Conservation (phyloP, 2,888 invertebrate genomes). For the Cremastinae sp. region DNA sequence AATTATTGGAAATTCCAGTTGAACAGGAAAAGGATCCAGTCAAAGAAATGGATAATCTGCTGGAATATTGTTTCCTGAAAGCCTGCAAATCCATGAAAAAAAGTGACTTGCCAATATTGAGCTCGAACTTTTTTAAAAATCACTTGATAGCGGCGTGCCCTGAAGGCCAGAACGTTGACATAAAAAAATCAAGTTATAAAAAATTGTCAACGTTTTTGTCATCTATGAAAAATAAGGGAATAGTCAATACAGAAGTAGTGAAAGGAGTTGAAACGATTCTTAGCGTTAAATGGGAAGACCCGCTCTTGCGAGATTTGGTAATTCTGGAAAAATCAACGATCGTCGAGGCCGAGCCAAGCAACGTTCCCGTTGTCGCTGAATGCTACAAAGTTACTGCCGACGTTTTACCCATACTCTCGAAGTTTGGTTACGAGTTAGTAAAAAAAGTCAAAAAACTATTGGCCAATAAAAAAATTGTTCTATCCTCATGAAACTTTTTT, state of each 20-base stretch:
- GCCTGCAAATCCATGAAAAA: conserved; percentile 89
- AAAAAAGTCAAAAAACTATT: conserved; percentile 3
- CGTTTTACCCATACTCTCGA: conserved; percentile 84
- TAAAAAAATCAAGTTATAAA: conserved; percentile 94
- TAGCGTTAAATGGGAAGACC: conserved; percentile 81
- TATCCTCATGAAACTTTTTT: conserved; percentile 22
- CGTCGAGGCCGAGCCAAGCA: conserved; percentile 72
- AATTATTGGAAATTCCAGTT: background rate
- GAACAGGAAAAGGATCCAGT: conserved; percentile 73
- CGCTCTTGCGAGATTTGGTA: conserved; percentile 80
- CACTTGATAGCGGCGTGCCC: conserved; percentile 88
- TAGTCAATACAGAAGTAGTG: conserved; percentile 80
- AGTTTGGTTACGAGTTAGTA: conserved; percentile 82
- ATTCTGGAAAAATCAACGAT: conserved; percentile 72
- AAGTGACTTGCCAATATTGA: conserved; percentile 88
- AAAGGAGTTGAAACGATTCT: conserved; percentile 91
- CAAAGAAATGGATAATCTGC: conserved; percentile 86
- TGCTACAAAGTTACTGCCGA: conserved; percentile 86
- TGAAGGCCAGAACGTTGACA: conserved; percentile 86
- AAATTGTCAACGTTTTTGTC: conserved; percentile 93
- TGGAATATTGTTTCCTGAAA: conserved; percentile 89
- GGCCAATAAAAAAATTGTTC: background rate
- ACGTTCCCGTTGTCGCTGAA: conserved; percentile 84
- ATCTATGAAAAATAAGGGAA: conserved; percentile 83
- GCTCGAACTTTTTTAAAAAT: conserved; percentile 90